phyloP scores from a whole-genome alignment of 1,140 invertebrate species.

The Euschistus heros region DNA sequence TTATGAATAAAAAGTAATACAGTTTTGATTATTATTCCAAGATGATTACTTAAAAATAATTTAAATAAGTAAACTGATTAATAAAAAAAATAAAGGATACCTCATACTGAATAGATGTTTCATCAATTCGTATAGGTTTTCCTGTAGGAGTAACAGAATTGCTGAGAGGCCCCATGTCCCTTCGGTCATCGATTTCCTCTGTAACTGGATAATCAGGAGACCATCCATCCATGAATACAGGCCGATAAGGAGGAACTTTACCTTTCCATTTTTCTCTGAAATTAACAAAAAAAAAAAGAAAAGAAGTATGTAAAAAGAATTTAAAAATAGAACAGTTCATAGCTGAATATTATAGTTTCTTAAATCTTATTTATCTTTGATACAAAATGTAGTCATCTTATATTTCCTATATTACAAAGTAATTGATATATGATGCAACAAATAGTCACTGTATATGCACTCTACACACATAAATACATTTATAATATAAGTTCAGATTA shows the following conservation, averaged over 20 bases:
- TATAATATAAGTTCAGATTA: too few relatives aligned
- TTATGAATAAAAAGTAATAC: not conserved
- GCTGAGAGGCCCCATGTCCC: slow-evolving; percentile 22
- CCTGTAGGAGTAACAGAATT: slow-evolving; percentile 31
- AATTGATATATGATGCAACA: too few relatives aligned
- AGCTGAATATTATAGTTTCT: too few relatives aligned
- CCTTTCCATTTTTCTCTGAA: slow-evolving; percentile 81
- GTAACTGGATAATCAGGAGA: slow-evolving; percentile 73
- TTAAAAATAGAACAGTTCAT: too few relatives aligned
- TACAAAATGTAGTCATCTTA: too few relatives aligned
- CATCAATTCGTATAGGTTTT: slow-evolving; percentile 31
- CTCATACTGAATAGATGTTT: slow-evolving; percentile 31
- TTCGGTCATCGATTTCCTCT: slow-evolving; percentile 48
- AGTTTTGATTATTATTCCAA: not conserved
- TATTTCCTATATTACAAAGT: too few relatives aligned
- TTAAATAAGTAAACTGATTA: too few relatives aligned
- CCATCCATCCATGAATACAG: slow-evolving; percentile 93
- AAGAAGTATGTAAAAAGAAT: too few relatives aligned
- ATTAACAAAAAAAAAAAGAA: slow-evolving; percentile 19
- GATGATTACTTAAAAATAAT: too few relatives aligned
- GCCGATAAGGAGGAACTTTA: slow-evolving; percentile 72
- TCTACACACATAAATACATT: too few relatives aligned
- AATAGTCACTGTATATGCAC: too few relatives aligned
- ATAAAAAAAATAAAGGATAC: slow-evolving; percentile 20
- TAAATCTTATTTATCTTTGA: too few relatives aligned